Evolutionary conservation across 1,140 invertebrate species (phyloP).

Genomic region (Pantala flavescens): DNA sequence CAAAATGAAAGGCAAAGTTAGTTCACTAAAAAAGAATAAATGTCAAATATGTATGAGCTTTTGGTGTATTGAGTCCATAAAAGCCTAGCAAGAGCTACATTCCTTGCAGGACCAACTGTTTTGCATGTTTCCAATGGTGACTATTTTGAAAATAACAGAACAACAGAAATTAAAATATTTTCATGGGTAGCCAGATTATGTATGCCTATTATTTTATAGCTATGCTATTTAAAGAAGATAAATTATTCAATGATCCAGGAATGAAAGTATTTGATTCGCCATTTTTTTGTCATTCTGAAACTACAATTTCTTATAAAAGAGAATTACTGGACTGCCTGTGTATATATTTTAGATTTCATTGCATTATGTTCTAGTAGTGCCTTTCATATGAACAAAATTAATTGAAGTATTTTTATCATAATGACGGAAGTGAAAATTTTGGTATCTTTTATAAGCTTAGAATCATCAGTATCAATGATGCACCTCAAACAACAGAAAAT

Average conservation of each 20-base stretch:
- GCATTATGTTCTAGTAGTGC: background rate
- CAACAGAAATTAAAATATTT: background rate
- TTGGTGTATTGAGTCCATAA: slow-evolving; percentile 9
- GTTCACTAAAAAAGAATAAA: background rate
- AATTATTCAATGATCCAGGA: background rate
- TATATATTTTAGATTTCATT: background rate
- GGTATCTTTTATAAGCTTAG: background rate
- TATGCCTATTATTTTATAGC: slow-evolving; percentile 7
- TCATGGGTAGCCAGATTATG: slow-evolving; percentile 5
- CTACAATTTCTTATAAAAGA: background rate
- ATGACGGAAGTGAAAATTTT: background rate
- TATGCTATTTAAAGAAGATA: background rate
- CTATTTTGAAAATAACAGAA: background rate
- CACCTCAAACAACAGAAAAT: too few species aligned
- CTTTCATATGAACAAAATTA: background rate
- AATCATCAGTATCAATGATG: background rate
- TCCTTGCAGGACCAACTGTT: background rate
- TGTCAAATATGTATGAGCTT: slow-evolving; percentile 10
- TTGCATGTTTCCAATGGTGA: background rate
- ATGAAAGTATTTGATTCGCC: background rate
- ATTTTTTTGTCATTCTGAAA: background rate
- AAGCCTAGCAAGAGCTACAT: background rate
- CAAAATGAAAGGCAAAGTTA: slow-evolving; percentile 1
- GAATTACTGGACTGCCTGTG: background rate
- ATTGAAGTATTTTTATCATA: background rate